These are phyloP conservation scores for Pogona vitticeps DNA, from an alignment of 2,113 vertebrate species.

Conservation along the genomic window DNA sequence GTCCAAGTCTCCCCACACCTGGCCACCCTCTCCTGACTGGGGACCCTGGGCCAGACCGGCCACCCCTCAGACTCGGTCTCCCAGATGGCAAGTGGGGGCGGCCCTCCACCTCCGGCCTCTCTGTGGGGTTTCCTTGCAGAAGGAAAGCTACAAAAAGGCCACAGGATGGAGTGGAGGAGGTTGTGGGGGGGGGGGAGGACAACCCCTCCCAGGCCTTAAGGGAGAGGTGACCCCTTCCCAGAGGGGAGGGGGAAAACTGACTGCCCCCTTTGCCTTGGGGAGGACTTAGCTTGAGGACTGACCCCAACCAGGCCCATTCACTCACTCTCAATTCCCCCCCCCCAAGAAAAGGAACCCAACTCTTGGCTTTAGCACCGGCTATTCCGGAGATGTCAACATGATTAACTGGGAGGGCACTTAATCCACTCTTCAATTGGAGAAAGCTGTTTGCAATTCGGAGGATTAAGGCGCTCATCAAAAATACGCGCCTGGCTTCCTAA, in stretches of 20 bases:
- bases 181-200: not conserved
- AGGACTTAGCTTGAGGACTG: too few relatives aligned
- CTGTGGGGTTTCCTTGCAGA: too few relatives aligned
- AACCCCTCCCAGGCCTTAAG: too few relatives aligned
- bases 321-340: too few relatives aligned
- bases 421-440: conserved; percentile 70
- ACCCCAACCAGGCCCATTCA: too few relatives aligned
- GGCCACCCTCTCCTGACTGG: not conserved
- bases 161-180: not conserved
- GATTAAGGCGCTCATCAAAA: conserved; percentile 69
- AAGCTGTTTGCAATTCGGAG: conserved; percentile 72
- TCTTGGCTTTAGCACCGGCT: conserved; percentile 35
- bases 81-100: not conserved
- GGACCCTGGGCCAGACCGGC: rapidly evolving
- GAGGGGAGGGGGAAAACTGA: too few relatives aligned
- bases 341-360: too few relatives aligned
- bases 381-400: conserved; percentile 66
- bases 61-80: not conserved
- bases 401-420: conserved; percentile 66
- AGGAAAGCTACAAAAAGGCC: not conserved
- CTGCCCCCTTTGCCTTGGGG: too few relatives aligned
- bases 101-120: too few relatives aligned
- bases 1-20: not conserved
- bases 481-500: conserved; percentile 54
- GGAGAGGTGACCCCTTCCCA: not conserved